A percentile compares a stretch with the other conserved stretches of the same genome.
Conservation (phyloP, 2,113 vertebrate genomes). For the Brachirus orientalis region DNA sequence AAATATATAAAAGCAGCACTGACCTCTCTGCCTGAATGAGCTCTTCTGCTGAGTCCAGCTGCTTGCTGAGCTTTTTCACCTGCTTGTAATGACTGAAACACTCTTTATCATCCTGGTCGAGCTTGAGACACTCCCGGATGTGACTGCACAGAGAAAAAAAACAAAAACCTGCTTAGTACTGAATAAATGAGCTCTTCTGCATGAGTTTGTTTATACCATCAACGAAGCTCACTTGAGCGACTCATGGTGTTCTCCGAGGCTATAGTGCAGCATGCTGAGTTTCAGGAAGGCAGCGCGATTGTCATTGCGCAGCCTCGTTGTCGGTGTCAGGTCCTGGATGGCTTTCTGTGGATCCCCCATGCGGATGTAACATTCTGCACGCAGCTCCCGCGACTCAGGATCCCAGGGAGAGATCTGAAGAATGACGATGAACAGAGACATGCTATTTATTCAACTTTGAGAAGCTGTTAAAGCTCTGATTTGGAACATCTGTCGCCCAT, state of each 20-base stretch:
- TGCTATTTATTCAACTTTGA: background rate
- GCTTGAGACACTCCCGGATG: constrained; percentile 85
- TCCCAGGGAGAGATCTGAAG: constrained; percentile 86
- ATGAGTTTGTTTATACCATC: constrained; percentile 9
- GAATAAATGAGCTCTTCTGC: constrained; percentile 19
- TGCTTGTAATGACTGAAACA: constrained; percentile 87
- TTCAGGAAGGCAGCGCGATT: constrained; percentile 86
- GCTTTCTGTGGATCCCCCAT: constrained; percentile 85
- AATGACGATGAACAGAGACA: background rate
- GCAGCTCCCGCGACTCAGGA: constrained; percentile 82
- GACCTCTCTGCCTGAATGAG: constrained; percentile 80
- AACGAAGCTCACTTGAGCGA: constrained; percentile 78
- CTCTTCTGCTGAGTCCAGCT: constrained; percentile 84
- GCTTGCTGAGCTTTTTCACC: constrained; percentile 87
- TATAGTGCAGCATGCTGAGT: constrained; percentile 85
- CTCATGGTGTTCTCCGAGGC: constrained; percentile 84
- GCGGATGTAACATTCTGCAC: constrained; percentile 83
- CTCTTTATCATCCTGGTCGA: constrained; percentile 87
- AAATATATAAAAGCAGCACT: background rate
- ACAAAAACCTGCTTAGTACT: background rate
- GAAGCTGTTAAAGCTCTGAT: too few relatives aligned
- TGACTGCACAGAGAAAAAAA: constrained; percentile 67
- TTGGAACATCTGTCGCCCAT: too few relatives aligned
- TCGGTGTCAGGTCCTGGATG: constrained; percentile 84
- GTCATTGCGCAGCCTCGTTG: constrained; percentile 83